Evolutionary conservation across 2,888 invertebrate species (phyloP).

Genomic region (Rhabditoides inermis): DNA sequence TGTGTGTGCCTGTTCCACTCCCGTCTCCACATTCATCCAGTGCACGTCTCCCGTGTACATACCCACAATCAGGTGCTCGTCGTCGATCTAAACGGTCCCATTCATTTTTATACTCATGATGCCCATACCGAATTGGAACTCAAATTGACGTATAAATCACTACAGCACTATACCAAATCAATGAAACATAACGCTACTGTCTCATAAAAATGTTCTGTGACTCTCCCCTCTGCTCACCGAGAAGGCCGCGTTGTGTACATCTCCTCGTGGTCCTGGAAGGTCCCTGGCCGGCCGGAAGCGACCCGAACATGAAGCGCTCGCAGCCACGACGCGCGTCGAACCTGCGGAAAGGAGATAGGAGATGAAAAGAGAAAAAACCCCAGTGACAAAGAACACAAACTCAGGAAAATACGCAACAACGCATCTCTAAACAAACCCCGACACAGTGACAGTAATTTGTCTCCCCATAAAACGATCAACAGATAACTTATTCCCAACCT

Average conservation of each 20-base stretch:
- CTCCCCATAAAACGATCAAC: neutral
- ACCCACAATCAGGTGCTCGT: conserved; percentile 71
- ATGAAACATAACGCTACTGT: conserved; percentile 4
- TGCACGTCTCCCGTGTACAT: conserved; percentile 83
- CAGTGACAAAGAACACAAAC: too few species aligned
- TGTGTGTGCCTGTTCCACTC: conserved; percentile 68
- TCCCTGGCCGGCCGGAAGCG: conserved; percentile 63
- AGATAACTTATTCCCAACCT: conserved; percentile 1
- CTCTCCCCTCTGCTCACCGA: conserved; percentile 58
- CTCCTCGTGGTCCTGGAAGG: conserved; percentile 65
- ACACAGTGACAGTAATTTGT: too few species aligned
- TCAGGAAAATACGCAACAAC: too few species aligned
- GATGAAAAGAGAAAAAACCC: too few species aligned
- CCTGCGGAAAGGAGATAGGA: too few species aligned
- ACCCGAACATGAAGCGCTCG: conserved; percentile 73
- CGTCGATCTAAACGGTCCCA: conserved; percentile 57
- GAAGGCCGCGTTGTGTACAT: conserved; percentile 71
- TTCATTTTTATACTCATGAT: neutral
- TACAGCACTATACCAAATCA: neutral
- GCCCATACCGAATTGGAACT: neutral
- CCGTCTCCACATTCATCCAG: conserved; percentile 74
- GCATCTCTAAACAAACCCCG: too few species aligned
- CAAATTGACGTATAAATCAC: neutral
- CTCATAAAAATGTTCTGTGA: conserved; percentile 7
- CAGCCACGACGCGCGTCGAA: too few species aligned